A percentile compares a stretch with the other conserved stretches of the same genome.
Evolutionary conservation across 2,888 invertebrate species (phyloP).

Genomic region (Exocentrus adspersus): DNA sequence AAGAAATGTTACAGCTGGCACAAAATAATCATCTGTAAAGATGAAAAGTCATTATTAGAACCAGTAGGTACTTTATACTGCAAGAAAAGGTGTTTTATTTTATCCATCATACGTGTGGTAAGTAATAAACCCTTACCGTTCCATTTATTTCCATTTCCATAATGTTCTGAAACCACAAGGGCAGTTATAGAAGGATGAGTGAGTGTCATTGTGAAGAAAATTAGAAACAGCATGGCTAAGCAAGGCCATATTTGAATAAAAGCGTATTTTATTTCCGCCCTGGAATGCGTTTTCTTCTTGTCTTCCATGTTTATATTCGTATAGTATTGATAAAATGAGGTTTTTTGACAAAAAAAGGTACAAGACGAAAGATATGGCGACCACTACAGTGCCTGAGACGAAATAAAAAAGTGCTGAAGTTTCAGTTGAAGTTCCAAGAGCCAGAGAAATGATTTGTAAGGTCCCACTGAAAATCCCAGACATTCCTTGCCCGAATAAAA

Average conservation of each 20-base stretch:
- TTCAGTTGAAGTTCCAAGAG: constrained; percentile 33
- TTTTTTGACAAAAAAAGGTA: background rate
- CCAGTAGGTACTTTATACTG: too few species aligned
- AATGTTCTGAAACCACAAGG: constrained; percentile 43
- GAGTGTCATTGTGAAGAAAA: constrained; percentile 27
- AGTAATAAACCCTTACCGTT: constrained; percentile 39
- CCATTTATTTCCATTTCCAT: constrained; percentile 39
- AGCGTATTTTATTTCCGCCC: background rate
- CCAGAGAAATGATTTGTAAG: constrained; percentile 37
- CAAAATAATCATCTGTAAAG: constrained; percentile 23
- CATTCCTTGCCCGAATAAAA: constrained; percentile 33
- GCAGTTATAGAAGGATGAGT: constrained; percentile 42
- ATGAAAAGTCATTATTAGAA: too few species aligned
- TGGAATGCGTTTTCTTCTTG: background rate
- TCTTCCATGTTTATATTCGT: background rate
- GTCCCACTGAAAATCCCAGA: constrained; percentile 30
- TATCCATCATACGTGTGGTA: too few species aligned
- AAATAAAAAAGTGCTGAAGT: constrained; percentile 43
- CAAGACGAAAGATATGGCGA: constrained; percentile 5
- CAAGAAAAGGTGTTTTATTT: too few species aligned
- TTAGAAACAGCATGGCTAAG: constrained; percentile 27
- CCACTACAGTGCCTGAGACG: constrained; percentile 23
- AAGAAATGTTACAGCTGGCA: constrained; percentile 17
- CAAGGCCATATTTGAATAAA: constrained; percentile 38
- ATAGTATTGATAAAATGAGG: background rate